Evolutionary conservation across 2,888 invertebrate species (phyloP), one percentile per base, ranked within the genome.

Genomic region (Chouioia cunea): DNA sequence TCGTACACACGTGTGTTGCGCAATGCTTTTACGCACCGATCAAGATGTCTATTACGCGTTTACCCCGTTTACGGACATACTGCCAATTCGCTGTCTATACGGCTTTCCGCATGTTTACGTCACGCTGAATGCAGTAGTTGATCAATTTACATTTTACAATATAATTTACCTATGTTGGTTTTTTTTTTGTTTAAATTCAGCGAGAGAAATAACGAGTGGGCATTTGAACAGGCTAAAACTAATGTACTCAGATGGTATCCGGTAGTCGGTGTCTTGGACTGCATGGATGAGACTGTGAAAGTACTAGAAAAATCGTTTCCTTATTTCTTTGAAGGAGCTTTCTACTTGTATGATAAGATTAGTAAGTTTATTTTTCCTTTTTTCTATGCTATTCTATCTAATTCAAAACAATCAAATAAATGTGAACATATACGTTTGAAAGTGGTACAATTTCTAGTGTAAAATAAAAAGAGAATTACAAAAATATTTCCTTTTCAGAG

Each of bases 261-360:
- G 4, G 89, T 89, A 1, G 88, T 91, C 44, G 90, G 90, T 22
- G 84, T 90, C 46, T 80, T 91, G 73, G 90, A 90, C 81, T 86
- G 88, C 76, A 81, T 90, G 73, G 88, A 90, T 75, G 83, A 86
- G 60, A 90, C 90, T 4, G 79, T 91, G 36, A 82, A 86, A 54
- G 85, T 88, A 2, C 79, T 90, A 36, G 88, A 90, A 79, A 81
- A 83, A 22, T 83, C 82, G 77, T 82, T 90, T 66, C 89, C 90
- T 3, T 87, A 87, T 74, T 91, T 89, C 79, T 91, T 91, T 77
- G 86, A 82, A 74, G 89, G 89, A n/a, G 88, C 88, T 8, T 82
- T 81, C 59, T 80, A 86, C 64, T 76, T 88, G 20, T 90, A 89
- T 76, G 81, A 85, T 66, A 85, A 86, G 74, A 80, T 88, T 75